A percentile compares a stretch with the other conserved stretches of the same genome.
Evolutionary conservation across 2,113 vertebrate genomes (phyloP).

Genomic region (Calidris pygmaea): DNA sequence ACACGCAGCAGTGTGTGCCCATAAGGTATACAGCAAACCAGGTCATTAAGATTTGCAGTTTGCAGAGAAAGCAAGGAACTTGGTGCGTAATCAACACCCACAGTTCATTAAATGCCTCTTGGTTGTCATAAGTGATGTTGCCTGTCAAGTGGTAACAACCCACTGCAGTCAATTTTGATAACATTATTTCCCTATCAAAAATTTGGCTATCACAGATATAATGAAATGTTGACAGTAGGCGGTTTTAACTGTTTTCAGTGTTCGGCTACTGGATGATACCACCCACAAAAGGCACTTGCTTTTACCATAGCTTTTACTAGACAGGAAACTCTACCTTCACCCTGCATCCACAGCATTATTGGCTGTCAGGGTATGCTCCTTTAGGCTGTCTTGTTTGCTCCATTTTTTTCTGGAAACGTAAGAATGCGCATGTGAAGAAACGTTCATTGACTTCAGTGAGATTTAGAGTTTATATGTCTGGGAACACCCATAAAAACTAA

Average conservation of each 20-base stretch:
- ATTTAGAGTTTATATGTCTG: neutral
- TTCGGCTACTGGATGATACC: neutral
- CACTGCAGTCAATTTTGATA: neutral
- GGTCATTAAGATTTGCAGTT: neutral
- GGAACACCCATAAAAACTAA: neutral
- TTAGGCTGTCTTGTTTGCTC: neutral
- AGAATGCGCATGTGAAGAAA: conserved; percentile 6
- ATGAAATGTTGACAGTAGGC: neutral
- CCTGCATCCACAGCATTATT: accelerated
- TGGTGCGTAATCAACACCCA: neutral
- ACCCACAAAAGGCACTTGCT: neutral
- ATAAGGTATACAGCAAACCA: neutral
- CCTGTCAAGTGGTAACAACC: neutral
- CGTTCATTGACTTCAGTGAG: neutral
- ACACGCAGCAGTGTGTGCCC: neutral
- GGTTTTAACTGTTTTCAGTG: neutral
- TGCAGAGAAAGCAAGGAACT: neutral
- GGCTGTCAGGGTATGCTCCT: neutral
- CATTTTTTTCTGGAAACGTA: neutral
- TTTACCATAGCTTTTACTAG: neutral
- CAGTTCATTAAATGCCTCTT: neutral
- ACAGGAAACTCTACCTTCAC: neutral
- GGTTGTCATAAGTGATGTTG: neutral
- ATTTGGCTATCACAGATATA: neutral
- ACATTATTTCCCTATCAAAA: conserved; percentile 22